Base-by-base conservation (phyloP, 2,797 vertebrate genomes). In the Spinus pinus region DNA sequence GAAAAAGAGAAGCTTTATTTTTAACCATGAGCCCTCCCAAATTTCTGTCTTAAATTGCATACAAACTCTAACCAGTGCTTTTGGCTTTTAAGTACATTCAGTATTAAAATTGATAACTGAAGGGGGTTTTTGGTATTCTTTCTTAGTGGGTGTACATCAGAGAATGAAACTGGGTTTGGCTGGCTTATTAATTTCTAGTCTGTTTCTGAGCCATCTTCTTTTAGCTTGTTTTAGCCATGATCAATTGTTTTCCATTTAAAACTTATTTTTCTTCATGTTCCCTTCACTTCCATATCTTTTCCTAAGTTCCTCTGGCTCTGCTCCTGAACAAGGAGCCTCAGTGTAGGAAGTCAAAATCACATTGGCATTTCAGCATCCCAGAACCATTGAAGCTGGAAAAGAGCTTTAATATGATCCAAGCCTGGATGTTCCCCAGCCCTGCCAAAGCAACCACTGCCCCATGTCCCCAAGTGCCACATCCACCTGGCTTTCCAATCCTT, bases 121-220 rank as follows among this genome's bases (percentile, higher is more conserved):
- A 9, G 5, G 4, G 5, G 2, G 8, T 0, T 35, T 18, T 23
- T 37, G 33, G 7, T 21, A 1, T 70, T 37, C 5, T 16, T 64
- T 42, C 39, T 28, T 49, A 4, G 25, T 39, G 22, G 53, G 27
- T 44, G 5, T 19, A 2, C 30, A 15, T 54, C 47, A 21, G 2
- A n/a, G 33, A 54, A 49, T 27, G 11, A 47, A 67, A 12, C 17
- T 41, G 13, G 23, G 9, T 78, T 81, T 61, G 35, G 15, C 22
- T 50, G 17, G 13, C 19, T 77, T 78, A n/a, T 39, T 41, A 16
- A 24, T 72, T 51, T 37, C 14, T 14, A 5, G 16, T 7, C 0
- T 72, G 12, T 54, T 81, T 67, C 37, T 39, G 23, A 75, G 25
- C 31, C 58, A 19, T 24, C 30, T 53, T 35, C 17, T 69, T 64